These are phyloP conservation scores for Microtus oregoni DNA, from an alignment of 2,113 vertebrate species.

Conservation along the genomic window DNA sequence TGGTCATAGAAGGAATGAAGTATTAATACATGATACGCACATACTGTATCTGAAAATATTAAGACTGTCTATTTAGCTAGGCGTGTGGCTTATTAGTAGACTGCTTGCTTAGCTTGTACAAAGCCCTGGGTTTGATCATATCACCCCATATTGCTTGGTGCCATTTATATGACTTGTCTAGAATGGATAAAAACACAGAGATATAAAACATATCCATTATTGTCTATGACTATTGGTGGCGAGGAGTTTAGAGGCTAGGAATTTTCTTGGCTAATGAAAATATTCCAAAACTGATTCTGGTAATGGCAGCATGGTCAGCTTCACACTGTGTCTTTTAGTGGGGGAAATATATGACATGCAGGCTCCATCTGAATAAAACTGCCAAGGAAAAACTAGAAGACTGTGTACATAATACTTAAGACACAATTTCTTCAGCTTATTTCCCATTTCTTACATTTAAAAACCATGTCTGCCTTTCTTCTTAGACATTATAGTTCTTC, in stretches of 20 bases:
- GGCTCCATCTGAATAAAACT: slow-evolving; percentile 22
- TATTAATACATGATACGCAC: not conserved
- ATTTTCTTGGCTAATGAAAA: slow-evolving; percentile 8
- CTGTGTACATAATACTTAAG: not conserved
- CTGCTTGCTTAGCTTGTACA: not conserved
- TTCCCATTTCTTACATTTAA: slow-evolving; percentile 10
- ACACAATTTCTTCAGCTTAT: not conserved
- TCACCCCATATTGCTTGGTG: not conserved
- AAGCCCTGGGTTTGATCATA: not conserved
- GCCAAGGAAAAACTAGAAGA: slow-evolving; percentile 4
- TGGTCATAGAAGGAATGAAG: not conserved
- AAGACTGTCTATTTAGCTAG: not conserved
- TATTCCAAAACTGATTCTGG: not conserved
- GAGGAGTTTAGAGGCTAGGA: not conserved
- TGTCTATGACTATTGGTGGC: not conserved
- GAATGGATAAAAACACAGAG: not conserved
- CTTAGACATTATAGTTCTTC: not conserved
- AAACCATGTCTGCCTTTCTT: not conserved
- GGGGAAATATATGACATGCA: not conserved
- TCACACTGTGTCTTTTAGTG: not conserved
- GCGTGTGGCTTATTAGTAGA: not conserved
- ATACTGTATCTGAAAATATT: not conserved
- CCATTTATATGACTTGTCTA: not conserved
- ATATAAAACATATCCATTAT: not conserved
- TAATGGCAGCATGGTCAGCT: not conserved